These are phyloP conservation scores for Pogonocichla stellata DNA, from an alignment of 2,113 vertebrate species.

Conservation along the genomic window DNA sequence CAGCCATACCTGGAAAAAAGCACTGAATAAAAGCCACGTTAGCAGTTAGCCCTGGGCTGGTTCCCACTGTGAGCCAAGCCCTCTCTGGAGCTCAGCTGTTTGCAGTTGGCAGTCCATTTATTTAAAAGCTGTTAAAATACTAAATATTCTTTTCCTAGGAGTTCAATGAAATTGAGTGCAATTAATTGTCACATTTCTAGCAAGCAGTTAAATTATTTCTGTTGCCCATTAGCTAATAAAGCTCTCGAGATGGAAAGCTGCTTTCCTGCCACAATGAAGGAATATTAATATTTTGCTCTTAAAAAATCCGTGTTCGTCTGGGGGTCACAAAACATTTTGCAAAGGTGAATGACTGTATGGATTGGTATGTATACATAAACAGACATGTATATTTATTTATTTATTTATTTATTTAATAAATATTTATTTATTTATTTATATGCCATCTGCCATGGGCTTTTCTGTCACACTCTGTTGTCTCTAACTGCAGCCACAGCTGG, in stretches of 20 bases:
- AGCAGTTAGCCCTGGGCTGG: conserved; percentile 29
- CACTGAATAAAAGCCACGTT: not conserved
- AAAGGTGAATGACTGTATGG: not conserved
- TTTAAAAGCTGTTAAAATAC: conserved; percentile 31
- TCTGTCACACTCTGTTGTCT: not conserved
- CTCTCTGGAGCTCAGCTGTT: not conserved
- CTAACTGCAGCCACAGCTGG: conserved; percentile 16
- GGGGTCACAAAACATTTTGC: not conserved
- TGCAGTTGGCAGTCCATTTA: conserved; percentile 13
- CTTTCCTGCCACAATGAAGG: not conserved
- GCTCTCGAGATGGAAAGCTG: not conserved
- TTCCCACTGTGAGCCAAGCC: not conserved
- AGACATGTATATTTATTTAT: not conserved
- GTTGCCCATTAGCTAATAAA: not conserved
- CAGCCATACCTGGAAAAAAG: conserved; percentile 18
- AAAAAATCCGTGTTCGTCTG: not conserved
- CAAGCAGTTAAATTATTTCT: not conserved
- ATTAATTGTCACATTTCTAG: not conserved
- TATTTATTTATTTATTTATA: not conserved
- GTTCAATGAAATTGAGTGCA: not conserved
- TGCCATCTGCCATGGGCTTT: not conserved
- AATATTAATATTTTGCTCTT: not conserved
- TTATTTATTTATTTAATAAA: too few species aligned
- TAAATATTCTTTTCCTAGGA: not conserved
- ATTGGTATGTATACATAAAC: not conserved